Percentiles rank a stretch among this genome's conserved stretches.
phyloP scores from a whole-genome alignment of 2,888 invertebrate genomes.

The Leptinotarsa rubiginosa region DNA sequence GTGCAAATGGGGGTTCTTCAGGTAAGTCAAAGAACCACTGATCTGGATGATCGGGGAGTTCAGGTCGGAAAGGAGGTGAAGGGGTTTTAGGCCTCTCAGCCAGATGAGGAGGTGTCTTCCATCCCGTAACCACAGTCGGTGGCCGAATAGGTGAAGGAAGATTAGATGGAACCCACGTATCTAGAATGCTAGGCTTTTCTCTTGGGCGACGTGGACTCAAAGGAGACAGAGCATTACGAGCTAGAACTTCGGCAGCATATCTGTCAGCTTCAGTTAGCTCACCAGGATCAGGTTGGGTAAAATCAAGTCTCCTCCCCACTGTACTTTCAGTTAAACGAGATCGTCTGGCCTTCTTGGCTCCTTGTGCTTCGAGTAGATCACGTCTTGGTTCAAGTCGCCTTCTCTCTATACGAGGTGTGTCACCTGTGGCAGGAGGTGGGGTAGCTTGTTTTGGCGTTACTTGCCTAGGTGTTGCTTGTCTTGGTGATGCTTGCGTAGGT shows the following conservation, averaged over 20 bases:
- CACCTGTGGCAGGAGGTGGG: neutral
- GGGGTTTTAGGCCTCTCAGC: constrained; percentile 5
- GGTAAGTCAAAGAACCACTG: constrained; percentile 15
- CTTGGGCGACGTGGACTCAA: neutral
- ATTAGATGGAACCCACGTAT: constrained; percentile 1
- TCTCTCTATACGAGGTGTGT: neutral
- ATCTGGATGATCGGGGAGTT: constrained; percentile 1
- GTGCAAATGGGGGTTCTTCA: neutral
- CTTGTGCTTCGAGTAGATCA: neutral
- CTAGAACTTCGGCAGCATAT: neutral
- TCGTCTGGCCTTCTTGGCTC: neutral
- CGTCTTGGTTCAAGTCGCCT: neutral
- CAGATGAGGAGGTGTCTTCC: constrained; percentile 19
- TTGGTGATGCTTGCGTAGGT: neutral
- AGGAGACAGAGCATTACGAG: neutral
- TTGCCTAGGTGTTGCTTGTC: neutral
- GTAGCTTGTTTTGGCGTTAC: neutral
- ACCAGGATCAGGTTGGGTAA: constrained; percentile 8
- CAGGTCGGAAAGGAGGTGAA: neutral
- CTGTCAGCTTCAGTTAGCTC: neutral
- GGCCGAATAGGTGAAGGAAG: constrained; percentile 16
- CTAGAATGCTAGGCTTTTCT: neutral
- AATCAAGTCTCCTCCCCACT: constrained; percentile 10
- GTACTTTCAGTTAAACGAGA: neutral
- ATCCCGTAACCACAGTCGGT: neutral